Base-by-base conservation (phyloP, 2,113 vertebrate genomes). In the Apus apus region DNA sequence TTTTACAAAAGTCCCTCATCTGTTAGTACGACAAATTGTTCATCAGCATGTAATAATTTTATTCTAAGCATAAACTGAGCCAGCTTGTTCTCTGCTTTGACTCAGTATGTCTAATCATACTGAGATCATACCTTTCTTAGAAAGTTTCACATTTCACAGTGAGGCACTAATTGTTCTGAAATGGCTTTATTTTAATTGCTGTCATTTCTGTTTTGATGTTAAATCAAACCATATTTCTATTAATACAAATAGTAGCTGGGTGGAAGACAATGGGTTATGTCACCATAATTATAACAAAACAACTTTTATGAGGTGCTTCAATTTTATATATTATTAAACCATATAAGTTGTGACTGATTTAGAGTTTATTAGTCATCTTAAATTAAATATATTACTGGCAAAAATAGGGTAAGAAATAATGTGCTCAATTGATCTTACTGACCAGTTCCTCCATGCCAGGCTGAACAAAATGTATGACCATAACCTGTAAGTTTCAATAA, bases 151-250 rank as follows among this genome's bases (percentile, higher is more conserved):
- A 22, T 85, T 95, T 80, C 62, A 72, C 3, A 0, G 61, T 74
- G 62, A 94, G 51, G 54, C 46, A 89, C 32, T 79, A 95, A 94
- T 80, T 70, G 32, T 85, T 73, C 77, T 82, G 23, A 88, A 87
- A 92, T 85, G 9, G 6, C 30, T 90, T 76, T 11, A 57, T 61
- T 94, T 81, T 75, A 81, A 53, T 66, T 85, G 19, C 32, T 82
- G 36, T 9, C 45, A 12, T 81, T 89, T 80, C 38, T 85, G 13
- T 36, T 93, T 94, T 74, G 68, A 25, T 3, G 0, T 62, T 78
- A 80, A 81, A 83, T 66, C 21, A 83, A 91, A 68, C 12, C 1
- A 1, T 34, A 51, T 62, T 86, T 89, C 12, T 23, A 46, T 75
- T 81, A 84, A 23, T 53, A 51, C 8, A 88, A 86, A 80, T 14